Percentiles rank a stretch among this genome's conserved stretches.
Evolutionary conservation across 2,888 invertebrate genomes (phyloP).

Genomic region (Macrosiphum euphorbiae): DNA sequence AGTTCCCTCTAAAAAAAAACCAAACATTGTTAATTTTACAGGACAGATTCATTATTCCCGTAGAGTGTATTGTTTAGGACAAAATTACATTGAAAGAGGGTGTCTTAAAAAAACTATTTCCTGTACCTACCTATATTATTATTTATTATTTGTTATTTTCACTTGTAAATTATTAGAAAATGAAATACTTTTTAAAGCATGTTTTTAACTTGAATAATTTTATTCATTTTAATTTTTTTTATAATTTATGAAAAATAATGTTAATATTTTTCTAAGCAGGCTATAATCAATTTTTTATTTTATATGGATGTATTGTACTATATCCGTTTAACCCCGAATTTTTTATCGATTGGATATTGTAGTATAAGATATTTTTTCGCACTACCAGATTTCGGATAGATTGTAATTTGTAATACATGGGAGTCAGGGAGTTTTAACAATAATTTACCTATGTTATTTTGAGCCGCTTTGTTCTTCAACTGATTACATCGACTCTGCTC

Average conservation of each 20-base stretch:
- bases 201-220: too few relatives aligned
- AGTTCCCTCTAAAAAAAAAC: background rate
- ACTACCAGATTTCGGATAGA: background rate
- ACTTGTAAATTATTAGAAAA: background rate
- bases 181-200: background rate
- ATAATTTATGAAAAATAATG: background rate
- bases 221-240: background rate
- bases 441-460: constrained; percentile 67
- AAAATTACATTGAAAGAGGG: background rate
- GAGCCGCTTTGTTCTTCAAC: constrained; percentile 66
- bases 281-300: background rate
- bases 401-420: background rate
- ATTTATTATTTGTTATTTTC: background rate
- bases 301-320: background rate
- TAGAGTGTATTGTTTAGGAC: too few relatives aligned
- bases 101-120: background rate
- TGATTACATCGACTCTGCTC: constrained; percentile 75
- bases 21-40: background rate
- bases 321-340: background rate
- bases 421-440: background rate
- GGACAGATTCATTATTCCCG: background rate
- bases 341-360: background rate
- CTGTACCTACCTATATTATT: background rate
- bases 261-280: background rate
- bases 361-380: background rate